Percentiles rank a stretch among this genome's conserved stretches.
phyloP scores from a whole-genome alignment of 2,113 vertebrate genomes.

The Perca fluviatilis region DNA sequence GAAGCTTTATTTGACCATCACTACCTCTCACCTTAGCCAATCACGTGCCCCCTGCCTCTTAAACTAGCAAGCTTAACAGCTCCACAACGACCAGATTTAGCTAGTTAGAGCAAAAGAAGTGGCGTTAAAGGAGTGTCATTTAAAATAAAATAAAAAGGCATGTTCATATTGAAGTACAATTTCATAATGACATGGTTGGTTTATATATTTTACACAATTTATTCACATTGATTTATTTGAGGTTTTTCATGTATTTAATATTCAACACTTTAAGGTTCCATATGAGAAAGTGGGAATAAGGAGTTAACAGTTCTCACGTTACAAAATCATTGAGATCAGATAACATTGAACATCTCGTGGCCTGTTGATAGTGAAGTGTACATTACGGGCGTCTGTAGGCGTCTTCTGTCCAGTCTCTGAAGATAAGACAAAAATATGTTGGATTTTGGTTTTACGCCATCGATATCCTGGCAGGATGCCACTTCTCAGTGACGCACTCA shows the following conservation, averaged over 20 bases:
- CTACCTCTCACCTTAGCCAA: too few relatives aligned
- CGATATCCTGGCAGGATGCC: background rate
- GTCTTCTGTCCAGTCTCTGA: background rate
- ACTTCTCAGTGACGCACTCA: background rate
- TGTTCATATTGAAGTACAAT: background rate
- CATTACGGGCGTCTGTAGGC: background rate
- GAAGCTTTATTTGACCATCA: too few relatives aligned
- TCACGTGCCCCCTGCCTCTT: background rate
- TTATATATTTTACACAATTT: background rate
- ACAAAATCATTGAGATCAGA: background rate
- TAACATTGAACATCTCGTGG: background rate
- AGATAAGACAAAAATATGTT: background rate
- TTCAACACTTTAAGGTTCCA: background rate
- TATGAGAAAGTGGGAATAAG: background rate
- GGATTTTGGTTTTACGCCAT: too few relatives aligned
- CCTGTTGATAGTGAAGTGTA: background rate
- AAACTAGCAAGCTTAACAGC: background rate
- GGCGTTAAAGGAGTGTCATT: too few relatives aligned
- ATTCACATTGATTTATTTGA: background rate
- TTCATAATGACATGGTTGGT: background rate
- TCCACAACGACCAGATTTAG: background rate
- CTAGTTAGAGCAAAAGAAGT: background rate
- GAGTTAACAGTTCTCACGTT: background rate
- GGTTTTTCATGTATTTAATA: background rate
- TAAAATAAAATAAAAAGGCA: background rate